Evolutionary conservation across 2,888 invertebrate genomes (phyloP).

Genomic region (Actias luna): DNA sequence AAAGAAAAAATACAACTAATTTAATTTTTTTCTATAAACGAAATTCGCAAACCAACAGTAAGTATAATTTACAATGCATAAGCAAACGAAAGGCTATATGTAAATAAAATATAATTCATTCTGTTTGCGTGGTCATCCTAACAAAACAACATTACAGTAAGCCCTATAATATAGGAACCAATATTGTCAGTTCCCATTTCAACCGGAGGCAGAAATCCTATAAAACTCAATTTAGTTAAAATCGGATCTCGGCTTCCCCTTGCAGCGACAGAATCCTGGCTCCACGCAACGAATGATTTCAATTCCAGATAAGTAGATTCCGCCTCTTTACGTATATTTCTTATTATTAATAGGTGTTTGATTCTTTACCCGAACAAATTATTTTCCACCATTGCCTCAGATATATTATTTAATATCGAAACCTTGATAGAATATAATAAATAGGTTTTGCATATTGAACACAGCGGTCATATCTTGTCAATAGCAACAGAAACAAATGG

Average conservation of each 20-base stretch:
- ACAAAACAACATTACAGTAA: constrained; percentile 23
- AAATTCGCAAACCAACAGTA: neutral
- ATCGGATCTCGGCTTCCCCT: constrained; percentile 55
- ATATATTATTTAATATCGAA: neutral
- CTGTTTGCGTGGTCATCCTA: neutral
- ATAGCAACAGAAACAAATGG: neutral
- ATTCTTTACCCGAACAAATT: constrained; percentile 18
- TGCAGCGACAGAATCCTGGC: constrained; percentile 45
- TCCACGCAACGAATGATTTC: constrained; percentile 60
- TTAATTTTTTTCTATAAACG: neutral
- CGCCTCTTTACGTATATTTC: constrained; percentile 41
- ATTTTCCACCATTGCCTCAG: neutral
- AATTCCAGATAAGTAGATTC: constrained; percentile 68
- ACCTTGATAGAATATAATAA: neutral
- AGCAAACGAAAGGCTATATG: neutral
- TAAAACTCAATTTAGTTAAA: constrained; percentile 67
- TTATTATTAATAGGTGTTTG: constrained; percentile 44
- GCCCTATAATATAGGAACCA: constrained; percentile 25
- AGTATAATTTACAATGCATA: neutral
- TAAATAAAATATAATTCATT: neutral
- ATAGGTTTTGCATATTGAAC: neutral
- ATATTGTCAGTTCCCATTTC: constrained; percentile 35
- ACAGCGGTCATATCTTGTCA: neutral
- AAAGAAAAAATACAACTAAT: no score
- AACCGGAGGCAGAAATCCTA: constrained; percentile 43